Evolutionary conservation across 2,113 vertebrate species (phyloP).

Genomic region (Bothrops jararaca): DNA sequence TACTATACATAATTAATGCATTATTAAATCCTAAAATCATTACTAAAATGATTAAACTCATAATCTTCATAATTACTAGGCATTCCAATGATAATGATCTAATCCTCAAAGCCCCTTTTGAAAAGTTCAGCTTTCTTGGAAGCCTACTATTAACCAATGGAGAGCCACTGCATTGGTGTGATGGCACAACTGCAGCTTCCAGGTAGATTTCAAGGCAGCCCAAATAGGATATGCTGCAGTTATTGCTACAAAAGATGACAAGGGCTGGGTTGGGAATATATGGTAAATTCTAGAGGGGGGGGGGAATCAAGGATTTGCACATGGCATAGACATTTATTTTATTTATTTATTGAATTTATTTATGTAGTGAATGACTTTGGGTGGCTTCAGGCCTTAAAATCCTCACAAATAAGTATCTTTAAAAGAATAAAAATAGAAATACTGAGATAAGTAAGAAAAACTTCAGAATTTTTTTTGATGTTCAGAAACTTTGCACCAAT

Average conservation of each 20-base stretch:
- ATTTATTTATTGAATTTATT: neutral
- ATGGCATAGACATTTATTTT: neutral
- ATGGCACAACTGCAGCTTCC: neutral
- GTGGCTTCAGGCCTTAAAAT: neutral
- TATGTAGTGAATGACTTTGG: neutral
- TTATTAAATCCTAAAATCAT: neutral
- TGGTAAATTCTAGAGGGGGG: neutral
- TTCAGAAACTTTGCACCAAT: neutral
- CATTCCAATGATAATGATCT: neutral
- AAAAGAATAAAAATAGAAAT: neutral
- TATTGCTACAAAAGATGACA: neutral
- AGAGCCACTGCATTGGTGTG: neutral
- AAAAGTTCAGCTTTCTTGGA: neutral
- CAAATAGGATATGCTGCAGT: neutral
- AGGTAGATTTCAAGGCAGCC: neutral
- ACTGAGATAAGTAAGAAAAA: neutral
- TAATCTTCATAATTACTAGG: neutral
- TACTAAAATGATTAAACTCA: neutral
- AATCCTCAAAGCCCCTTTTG: neutral
- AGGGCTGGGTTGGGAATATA: neutral
- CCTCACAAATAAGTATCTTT: neutral
- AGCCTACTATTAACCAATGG: neutral
- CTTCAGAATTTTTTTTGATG: neutral
- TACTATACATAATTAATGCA: neutral
- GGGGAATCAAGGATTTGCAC: too few species aligned